phyloP scores from a whole-genome alignment of 2,113 vertebrate genomes.

The Macrotus californicus region DNA sequence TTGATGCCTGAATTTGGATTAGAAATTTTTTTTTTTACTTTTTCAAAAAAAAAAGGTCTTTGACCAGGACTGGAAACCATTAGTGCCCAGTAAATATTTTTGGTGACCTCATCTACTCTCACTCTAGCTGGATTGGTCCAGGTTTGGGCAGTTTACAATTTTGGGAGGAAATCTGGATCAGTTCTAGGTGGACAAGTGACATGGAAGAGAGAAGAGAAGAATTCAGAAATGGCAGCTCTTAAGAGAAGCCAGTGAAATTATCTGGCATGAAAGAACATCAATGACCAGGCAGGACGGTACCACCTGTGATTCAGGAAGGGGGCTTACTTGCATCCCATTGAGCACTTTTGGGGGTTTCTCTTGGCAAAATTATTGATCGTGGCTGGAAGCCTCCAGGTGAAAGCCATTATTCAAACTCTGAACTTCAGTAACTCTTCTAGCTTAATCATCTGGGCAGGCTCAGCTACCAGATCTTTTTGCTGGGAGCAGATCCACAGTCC shows the following conservation, averaged over 20 bases:
- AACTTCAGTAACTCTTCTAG: background rate
- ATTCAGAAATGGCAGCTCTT: background rate
- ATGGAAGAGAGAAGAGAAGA: background rate
- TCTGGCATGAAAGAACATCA: background rate
- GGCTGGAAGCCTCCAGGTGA: constrained; percentile 48
- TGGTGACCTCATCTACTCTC: constrained; percentile 40
- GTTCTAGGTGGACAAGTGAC: background rate
- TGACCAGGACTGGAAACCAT: constrained; percentile 41
- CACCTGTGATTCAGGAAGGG: background rate
- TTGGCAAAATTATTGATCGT: constrained; percentile 16
- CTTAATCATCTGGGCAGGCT: background rate
- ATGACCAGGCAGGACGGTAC: background rate
- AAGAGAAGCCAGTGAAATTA: background rate
- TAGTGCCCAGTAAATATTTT: constrained; percentile 48
- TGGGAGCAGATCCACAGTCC: background rate
- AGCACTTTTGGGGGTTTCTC: constrained; percentile 10
- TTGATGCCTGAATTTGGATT: constrained; percentile 32
- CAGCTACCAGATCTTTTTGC: constrained; percentile 16
- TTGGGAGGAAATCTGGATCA: constrained; percentile 1
- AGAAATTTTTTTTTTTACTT: background rate
- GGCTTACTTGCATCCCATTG: background rate
- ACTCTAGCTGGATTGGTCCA: background rate
- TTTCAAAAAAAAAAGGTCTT: background rate
- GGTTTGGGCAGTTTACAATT: constrained; percentile 5
- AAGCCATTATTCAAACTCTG: constrained; percentile 48